Evolutionary conservation across 2,888 invertebrate genomes (phyloP).

Genomic region (Orthosia gracilis): DNA sequence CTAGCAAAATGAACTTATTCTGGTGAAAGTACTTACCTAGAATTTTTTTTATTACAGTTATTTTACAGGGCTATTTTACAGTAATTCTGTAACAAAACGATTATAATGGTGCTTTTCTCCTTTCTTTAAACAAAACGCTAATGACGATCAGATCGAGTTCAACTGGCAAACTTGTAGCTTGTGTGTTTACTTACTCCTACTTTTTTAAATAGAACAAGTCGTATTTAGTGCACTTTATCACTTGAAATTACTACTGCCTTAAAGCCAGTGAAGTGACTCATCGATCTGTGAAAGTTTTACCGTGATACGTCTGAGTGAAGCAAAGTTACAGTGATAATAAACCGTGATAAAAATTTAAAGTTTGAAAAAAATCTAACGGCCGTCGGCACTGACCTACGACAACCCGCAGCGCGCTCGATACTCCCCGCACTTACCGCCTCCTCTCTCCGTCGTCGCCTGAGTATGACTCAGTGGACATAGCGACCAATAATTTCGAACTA

Average conservation of each 20-base stretch:
- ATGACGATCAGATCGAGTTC: too few species aligned
- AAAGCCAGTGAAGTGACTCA: constrained; percentile 3
- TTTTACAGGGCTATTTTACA: too few species aligned
- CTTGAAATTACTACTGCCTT: constrained; percentile 10
- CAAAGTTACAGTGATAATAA: constrained; percentile 14
- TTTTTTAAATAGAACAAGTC: background rate
- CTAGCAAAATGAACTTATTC: too few species aligned
- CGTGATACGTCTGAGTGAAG: background rate
- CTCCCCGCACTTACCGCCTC: background rate
- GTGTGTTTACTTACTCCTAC: background rate
- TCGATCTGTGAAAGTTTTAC: constrained; percentile 3
- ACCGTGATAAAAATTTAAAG: background rate
- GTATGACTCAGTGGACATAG: background rate
- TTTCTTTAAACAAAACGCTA: constrained; percentile 6
- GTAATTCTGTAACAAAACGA: background rate
- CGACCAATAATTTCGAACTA: background rate
- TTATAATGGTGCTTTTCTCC: background rate
- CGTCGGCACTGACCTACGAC: background rate
- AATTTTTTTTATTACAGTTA: too few species aligned
- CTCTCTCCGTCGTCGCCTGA: background rate
- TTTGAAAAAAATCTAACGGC: background rate
- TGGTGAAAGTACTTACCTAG: too few species aligned
- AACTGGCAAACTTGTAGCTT: too few species aligned
- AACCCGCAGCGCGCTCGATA: constrained; percentile 7
- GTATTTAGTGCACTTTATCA: background rate